Base-by-base conservation (phyloP, 2,113 vertebrate species). In the Collichthys lucidus region DNA sequence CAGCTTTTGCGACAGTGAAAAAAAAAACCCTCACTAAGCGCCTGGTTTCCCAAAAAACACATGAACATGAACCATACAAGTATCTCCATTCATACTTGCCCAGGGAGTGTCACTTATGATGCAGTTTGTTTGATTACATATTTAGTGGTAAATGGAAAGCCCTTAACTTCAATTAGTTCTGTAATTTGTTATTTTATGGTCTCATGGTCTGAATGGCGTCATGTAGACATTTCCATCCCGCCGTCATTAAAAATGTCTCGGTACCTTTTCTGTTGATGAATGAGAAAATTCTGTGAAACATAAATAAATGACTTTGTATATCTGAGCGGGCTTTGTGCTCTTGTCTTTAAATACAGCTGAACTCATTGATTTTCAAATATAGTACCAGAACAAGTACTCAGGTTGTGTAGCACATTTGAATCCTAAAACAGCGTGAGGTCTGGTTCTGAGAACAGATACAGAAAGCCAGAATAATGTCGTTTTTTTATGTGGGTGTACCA, bases 1-100 rank as follows among this genome's bases (percentile, higher is more conserved):
- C 80, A 15, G 84, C 81, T 91, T 62, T 78, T 77, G 64, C 74
- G 65, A 74, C 67, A 77, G 49, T 71, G 53, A 66, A 81, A 55
- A 71, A 50, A n/a, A 42, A 60, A 67, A 46, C 19, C 81, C 56
- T 85, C 71, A 84, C 15, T 74, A 42, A 77, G 81, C 82, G 82
- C 84, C 77, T 78, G 46, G 10, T 76, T 77, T 50, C 22, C 42
- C 8, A 53, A 84, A 65, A 77, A 49, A 60, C 3, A 42, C 3
- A 2, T 63, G 61, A 19, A 57, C 66, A 74, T 2, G 22, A 85
- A 61, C 26, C 17, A 35, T 52, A 71, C 15, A 19, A 55, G 67
- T 59, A 56, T 76, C 52, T 53, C 73, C 17, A 68, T 69, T 77
- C 40, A 63, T 77, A 60, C 40, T 79, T 71, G 3, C 50, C 42